Conservation (phyloP, 2,888 invertebrate species). For the Drosophila fungiperda region DNA sequence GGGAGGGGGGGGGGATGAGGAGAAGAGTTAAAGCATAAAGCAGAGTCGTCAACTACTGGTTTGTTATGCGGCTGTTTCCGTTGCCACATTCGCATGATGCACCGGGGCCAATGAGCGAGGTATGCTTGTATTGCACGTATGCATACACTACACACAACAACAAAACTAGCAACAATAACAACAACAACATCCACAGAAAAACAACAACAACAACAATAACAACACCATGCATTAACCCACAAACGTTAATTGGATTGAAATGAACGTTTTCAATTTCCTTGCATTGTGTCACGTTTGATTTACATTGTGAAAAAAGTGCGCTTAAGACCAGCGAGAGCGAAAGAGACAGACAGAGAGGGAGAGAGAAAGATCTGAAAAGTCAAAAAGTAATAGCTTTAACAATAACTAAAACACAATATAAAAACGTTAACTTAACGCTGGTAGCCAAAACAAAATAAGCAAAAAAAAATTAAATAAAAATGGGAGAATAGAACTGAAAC, state of each 20-base stretch:
- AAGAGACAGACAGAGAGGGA: neutral
- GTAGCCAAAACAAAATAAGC: constrained; percentile 13
- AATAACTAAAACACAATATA: neutral
- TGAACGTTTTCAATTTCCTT: constrained; percentile 76
- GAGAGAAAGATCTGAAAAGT: neutral
- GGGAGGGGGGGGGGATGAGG: neutral
- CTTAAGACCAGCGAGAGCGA: neutral
- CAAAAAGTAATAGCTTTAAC: neutral
- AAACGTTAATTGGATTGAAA: constrained; percentile 84
- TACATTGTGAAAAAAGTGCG: constrained; percentile 48
- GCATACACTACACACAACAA: constrained; percentile 14
- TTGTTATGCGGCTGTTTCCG: constrained; percentile 54
- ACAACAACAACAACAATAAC: constrained; percentile 1
- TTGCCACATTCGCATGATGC: constrained; percentile 26
- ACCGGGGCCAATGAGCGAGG: constrained; percentile 37
- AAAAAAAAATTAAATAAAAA: neutral
- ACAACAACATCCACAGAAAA: neutral
- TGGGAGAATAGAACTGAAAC: neutral
- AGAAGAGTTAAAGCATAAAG: neutral
- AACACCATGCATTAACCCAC: constrained; percentile 82
- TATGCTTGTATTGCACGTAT: constrained; percentile 45
- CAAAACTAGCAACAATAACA: neutral
- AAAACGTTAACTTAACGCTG: constrained; percentile 2
- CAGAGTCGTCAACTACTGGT: constrained; percentile 42
- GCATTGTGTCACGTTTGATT: constrained; percentile 77